Percentiles rank a stretch among this genome's conserved stretches.
phyloP scores from a whole-genome alignment of 1,140 invertebrate species.

The Gryon sp. region DNA sequence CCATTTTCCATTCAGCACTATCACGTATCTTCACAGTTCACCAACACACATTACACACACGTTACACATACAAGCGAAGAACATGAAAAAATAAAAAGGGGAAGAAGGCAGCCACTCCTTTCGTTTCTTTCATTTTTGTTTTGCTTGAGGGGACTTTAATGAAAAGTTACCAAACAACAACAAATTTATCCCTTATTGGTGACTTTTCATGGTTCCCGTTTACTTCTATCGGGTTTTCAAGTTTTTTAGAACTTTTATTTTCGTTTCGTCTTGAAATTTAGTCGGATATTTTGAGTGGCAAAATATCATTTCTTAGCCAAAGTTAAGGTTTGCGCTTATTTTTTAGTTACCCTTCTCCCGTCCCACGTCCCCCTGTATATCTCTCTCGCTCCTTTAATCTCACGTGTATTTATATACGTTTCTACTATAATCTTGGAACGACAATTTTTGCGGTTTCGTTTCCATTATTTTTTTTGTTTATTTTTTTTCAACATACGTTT shows the following conservation, averaged over 20 bases:
- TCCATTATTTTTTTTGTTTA: conserved; percentile 66
- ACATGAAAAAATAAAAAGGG: conserved; percentile 27
- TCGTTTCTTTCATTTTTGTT: conserved; percentile 22
- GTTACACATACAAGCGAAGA: conserved; percentile 13
- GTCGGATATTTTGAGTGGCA: conserved; percentile 67
- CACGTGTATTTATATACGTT: conserved; percentile 55
- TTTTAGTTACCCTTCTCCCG: conserved; percentile 48
- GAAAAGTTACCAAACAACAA: conserved; percentile 4
- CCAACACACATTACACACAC: conserved; percentile 24
- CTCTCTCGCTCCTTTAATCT: conserved; percentile 55
- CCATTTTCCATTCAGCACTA: conserved; percentile 58
- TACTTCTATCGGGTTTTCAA: too few species aligned
- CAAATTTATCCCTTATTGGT: conserved; percentile 6
- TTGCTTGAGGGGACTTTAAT: neutral
- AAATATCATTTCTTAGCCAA: conserved; percentile 76
- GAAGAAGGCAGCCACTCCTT: conserved; percentile 34
- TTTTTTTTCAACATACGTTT: conserved; percentile 44
- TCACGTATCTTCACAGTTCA: too few species aligned
- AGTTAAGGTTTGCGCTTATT: conserved; percentile 73
- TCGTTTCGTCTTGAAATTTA: conserved; percentile 51
- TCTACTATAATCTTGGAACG: conserved; percentile 33
- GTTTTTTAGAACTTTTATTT: conserved; percentile 34
- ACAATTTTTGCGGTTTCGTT: too few species aligned
- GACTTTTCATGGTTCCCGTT: too few species aligned
- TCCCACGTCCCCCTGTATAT: conserved; percentile 42